Conservation (phyloP, 2,113 vertebrate species). For the Motacilla alba region DNA sequence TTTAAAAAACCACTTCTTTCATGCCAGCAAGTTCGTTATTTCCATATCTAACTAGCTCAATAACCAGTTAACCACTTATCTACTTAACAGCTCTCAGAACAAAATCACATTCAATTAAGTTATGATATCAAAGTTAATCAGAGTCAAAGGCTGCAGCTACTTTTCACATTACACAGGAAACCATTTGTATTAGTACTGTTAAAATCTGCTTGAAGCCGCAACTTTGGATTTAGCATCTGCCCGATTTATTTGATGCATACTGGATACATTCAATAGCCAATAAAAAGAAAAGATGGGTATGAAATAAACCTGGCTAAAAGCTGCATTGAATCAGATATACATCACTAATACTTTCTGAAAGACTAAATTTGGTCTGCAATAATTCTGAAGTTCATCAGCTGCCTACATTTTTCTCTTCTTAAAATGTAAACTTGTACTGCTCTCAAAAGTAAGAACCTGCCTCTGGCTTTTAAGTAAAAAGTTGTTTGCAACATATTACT, state of each 20-base stretch:
- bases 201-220: neutral
- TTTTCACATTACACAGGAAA: neutral
- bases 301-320: neutral
- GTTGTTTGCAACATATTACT: neutral
- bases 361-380: neutral
- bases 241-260: neutral
- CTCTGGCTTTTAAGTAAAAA: neutral
- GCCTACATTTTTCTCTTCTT: neutral
- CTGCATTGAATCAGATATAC: neutral
- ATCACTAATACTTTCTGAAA: neutral
- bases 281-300: neutral
- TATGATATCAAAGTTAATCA: neutral
- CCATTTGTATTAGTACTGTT: neutral
- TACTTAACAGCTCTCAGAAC: neutral
- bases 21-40: neutral
- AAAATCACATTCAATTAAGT: neutral
- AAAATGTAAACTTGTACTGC: neutral
- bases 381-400: neutral
- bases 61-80: neutral
- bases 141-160: neutral
- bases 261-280: neutral
- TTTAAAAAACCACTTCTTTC: neutral
- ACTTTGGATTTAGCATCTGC: neutral
- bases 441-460: neutral
- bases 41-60: neutral